phyloP scores from a whole-genome alignment of 2,113 vertebrate species.

The Sakesphorus luctuosus region DNA sequence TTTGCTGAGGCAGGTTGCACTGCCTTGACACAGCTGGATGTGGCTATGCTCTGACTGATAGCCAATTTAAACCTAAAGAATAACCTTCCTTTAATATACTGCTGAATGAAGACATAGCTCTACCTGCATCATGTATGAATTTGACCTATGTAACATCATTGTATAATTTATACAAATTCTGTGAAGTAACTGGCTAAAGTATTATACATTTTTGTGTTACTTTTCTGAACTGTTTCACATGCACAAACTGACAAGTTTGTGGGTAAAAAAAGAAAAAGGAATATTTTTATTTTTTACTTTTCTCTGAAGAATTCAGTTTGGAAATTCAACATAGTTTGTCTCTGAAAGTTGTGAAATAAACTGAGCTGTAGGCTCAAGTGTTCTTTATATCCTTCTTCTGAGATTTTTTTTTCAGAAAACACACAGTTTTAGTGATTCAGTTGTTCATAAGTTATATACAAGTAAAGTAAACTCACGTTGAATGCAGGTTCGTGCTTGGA shows the following conservation, averaged over 20 bases:
- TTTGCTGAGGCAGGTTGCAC: constrained; percentile 49
- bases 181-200: not conserved
- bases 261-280: not conserved
- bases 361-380: not conserved
- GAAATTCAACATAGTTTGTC: not conserved
- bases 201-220: not conserved
- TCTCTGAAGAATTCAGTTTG: not conserved
- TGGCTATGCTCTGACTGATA: constrained; percentile 5
- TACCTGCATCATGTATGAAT: not conserved
- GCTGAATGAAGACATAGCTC: constrained; percentile 2
- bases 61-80: constrained; percentile 34
- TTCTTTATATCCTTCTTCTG: not conserved
- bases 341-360: not conserved
- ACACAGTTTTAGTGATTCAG: not conserved
- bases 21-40: constrained; percentile 54
- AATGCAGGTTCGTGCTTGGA: not conserved
- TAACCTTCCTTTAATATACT: constrained; percentile 62
- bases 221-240: not conserved
- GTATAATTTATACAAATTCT: constrained; percentile 14
- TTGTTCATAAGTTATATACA: constrained; percentile 15
- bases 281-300: not conserved
- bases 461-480: not conserved
- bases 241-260: not conserved
- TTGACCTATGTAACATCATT: constrained; percentile 7
- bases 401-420: not conserved